Evolutionary conservation across 35 echinoderm and acorn worm species (phyloP).

Genomic region (Apostichopus japonicus): DNA sequence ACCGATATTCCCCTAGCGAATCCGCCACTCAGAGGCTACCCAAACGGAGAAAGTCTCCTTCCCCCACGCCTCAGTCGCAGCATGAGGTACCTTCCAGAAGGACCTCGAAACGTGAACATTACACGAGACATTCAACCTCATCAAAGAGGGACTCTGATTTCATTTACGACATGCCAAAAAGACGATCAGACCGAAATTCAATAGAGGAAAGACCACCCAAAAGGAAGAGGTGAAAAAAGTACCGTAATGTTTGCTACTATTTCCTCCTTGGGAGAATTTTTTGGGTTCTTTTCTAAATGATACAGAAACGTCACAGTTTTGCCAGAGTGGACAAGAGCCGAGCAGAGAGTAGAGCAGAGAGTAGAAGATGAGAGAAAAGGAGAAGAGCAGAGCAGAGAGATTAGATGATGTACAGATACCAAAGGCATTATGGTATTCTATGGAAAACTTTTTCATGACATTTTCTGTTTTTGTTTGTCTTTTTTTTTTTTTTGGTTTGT

Average conservation of each 20-base stretch:
- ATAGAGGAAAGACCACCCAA: slow-evolving; percentile 27
- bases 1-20: slow-evolving; percentile 63
- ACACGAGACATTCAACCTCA: slow-evolving; percentile 37
- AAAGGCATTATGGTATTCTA: not conserved
- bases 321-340: too few relatives aligned
- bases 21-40: slow-evolving; percentile 50
- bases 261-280: too few relatives aligned
- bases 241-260: too few relatives aligned
- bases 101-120: slow-evolving; percentile 39
- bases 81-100: slow-evolving; percentile 1
- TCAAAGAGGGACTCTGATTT: slow-evolving; percentile 47
- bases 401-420: not conserved
- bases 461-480: not conserved
- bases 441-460: not conserved
- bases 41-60: slow-evolving; percentile 35
- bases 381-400: too few relatives aligned
- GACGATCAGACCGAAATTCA: slow-evolving; percentile 37
- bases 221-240: slow-evolving; percentile 40
- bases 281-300: too few relatives aligned
- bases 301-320: too few relatives aligned
- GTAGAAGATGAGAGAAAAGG: too few relatives aligned
- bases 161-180: slow-evolving; percentile 50
- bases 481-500: not conserved
- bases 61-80: slow-evolving; percentile 45
- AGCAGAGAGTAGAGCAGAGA: too few relatives aligned